A percentile compares a stretch with the other conserved stretches of the same genome.
Evolutionary conservation across 2,888 invertebrate genomes (phyloP).

Genomic region (Taphrorychus bicolor): DNA sequence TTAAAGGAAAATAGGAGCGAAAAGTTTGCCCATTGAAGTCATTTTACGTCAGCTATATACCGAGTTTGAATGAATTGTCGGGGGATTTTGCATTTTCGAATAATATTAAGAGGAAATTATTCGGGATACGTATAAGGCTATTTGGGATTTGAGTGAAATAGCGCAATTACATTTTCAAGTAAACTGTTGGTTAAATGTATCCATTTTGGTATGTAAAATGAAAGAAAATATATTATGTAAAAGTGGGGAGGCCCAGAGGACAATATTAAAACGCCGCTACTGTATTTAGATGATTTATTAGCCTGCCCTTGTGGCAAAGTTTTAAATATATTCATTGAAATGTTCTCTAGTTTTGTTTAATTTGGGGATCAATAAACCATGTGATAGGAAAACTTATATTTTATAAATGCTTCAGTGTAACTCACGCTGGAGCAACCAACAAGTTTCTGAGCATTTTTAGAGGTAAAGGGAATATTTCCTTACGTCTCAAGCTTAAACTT

Average conservation of each 20-base stretch:
- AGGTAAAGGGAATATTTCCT: too few species aligned
- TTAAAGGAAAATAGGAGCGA: conserved; percentile 24
- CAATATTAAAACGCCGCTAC: not conserved
- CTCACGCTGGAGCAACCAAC: too few species aligned
- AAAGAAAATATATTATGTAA: too few species aligned
- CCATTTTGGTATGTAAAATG: too few species aligned
- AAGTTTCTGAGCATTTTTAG: too few species aligned
- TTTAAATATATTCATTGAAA: conserved; percentile 6
- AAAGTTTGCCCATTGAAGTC: conserved; percentile 26
- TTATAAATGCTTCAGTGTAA: too few species aligned
- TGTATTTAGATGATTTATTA: conserved; percentile 8
- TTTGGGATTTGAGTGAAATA: too few species aligned
- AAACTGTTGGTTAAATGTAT: too few species aligned
- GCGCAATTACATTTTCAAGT: too few species aligned
- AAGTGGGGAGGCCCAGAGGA: not conserved
- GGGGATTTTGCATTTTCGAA: conserved; percentile 10
- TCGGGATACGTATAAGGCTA: too few species aligned
- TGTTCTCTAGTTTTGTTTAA: not conserved
- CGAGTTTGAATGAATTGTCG: conserved; percentile 1
- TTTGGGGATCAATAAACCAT: not conserved
- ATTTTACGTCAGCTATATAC: conserved; percentile 4
- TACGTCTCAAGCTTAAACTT: too few species aligned
- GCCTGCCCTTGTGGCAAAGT: not conserved
- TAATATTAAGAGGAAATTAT: not conserved
- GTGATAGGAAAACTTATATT: not conserved